phyloP scores from a whole-genome alignment of 2,113 vertebrate genomes.

The Cryptoleucopteryx plumbea region DNA sequence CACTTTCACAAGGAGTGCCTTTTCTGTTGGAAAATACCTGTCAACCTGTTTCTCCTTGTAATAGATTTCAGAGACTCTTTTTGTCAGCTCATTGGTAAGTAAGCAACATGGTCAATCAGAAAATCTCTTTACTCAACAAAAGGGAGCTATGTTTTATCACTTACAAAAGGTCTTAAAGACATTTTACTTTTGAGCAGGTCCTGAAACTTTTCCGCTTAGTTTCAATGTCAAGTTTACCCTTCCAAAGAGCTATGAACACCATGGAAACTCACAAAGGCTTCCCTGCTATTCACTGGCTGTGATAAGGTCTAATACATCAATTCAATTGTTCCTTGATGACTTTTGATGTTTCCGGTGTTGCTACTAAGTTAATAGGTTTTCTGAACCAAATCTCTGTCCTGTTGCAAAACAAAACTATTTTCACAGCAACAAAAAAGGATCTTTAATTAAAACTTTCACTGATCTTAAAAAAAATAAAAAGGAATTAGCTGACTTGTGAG shows the following conservation, averaged over 20 bases:
- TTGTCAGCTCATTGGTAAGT: background rate
- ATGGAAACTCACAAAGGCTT: background rate
- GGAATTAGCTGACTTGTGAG: background rate
- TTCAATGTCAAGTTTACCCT: background rate
- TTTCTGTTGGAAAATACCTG: background rate
- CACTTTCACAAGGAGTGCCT: background rate
- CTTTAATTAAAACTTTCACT: background rate
- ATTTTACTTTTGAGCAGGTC: background rate
- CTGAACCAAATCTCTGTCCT: slow-evolving; percentile 8
- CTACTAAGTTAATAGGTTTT: background rate
- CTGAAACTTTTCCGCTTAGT: background rate
- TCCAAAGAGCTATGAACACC: background rate
- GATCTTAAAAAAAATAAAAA: background rate
- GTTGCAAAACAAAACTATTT: background rate
- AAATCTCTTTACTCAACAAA: background rate
- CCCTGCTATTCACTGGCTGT: background rate
- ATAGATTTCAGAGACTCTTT: background rate
- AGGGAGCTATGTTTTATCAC: background rate
- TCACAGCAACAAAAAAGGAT: background rate
- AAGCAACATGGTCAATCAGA: background rate
- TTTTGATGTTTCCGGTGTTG: background rate
- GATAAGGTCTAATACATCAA: background rate
- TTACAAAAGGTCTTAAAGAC: background rate
- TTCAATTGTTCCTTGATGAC: background rate
- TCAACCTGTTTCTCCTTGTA: background rate